Base-by-base conservation (phyloP, 2,113 vertebrate genomes). In the Tichodroma muraria region DNA sequence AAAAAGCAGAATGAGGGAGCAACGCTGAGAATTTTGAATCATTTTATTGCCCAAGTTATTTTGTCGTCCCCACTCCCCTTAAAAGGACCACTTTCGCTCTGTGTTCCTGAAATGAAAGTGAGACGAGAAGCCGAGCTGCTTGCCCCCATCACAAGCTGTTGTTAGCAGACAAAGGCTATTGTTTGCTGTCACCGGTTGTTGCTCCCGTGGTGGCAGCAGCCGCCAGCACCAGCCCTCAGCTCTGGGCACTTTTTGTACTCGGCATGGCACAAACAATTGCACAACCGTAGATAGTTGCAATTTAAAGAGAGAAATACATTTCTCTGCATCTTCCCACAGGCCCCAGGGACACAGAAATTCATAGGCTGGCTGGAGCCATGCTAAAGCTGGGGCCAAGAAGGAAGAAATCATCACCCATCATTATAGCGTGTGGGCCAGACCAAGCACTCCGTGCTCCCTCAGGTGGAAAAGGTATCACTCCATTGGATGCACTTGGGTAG, bases 151-250 rank as follows among this genome's bases (percentile, higher is more conserved):
- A 1, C 72, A 30, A 7, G 24, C 83, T 42, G 59, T 38, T 57
- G 42, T 11, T 12, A 23, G 59, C 56, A 83, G 64, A 95, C 88
- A 96, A 92, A 96, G 86, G 76, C 88, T 14, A 80, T 94, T 96
- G 92, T 94, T 93, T 80, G 52, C 27, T 92, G 71, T 60, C 82
- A 54, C 63, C 11, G 25, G 76, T 73, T 88, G 86, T 80, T 70
- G 82, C 82, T 85, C 45, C 59, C 10, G 37, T 23, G 38, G 89
- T 61, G 70, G 85, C 69, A 95, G 73, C 90, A 90, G 56, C 38
- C 35, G 31, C 45, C 75, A 77, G 92, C 33, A 13, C 68, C 82
- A 88, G 15, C 44, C 72, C 56, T 73, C 69, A 85, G 71, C 76
- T 92, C 79, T 68, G 85, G 54, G 76, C 20, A 24, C 69, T 80